Conservation (phyloP, 2,888 invertebrate genomes). For the Eristalinus sepulchralis region DNA sequence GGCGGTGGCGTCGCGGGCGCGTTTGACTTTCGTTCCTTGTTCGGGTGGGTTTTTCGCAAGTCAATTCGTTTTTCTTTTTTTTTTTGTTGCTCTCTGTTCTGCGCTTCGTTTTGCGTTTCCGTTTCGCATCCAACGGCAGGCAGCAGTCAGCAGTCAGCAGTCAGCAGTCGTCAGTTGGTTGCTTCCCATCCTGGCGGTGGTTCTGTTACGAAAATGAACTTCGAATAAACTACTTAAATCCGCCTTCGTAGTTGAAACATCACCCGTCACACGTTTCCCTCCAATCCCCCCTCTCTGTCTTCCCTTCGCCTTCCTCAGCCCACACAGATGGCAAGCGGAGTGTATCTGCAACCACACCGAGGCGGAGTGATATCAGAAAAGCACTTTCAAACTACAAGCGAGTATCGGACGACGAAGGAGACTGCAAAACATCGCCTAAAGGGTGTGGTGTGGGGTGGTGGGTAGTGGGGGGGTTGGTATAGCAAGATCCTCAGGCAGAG, state of each 20-base stretch:
- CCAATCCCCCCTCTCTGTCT: neutral
- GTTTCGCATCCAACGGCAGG: constrained; percentile 31
- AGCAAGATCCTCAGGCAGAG: constrained; percentile 1
- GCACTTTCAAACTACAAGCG: constrained; percentile 54
- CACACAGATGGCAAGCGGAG: too few relatives aligned
- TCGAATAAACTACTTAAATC: constrained; percentile 69
- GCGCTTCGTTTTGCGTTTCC: constrained; percentile 28
- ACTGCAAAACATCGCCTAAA: too few relatives aligned
- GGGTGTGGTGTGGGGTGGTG: too few relatives aligned
- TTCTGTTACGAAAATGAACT: constrained; percentile 27
- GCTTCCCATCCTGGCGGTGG: neutral
- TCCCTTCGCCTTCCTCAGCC: neutral
- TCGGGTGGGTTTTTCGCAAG: neutral
- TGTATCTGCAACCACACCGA: neutral
- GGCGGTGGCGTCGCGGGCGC: neutral
- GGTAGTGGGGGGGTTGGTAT: neutral
- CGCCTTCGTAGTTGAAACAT: constrained; percentile 52
- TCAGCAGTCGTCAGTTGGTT: neutral
- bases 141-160: neutral
- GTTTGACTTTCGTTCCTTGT: neutral
- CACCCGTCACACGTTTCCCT: neutral
- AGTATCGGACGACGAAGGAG: neutral
- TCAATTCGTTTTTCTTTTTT: constrained; percentile 1
- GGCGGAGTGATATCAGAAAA: constrained; percentile 59
- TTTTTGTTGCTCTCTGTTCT: neutral